Evolutionary conservation across 2,797 vertebrate species (phyloP), one percentile per base, ranked within the genome.

Genomic region (Oreonectes daqikongensis): DNA sequence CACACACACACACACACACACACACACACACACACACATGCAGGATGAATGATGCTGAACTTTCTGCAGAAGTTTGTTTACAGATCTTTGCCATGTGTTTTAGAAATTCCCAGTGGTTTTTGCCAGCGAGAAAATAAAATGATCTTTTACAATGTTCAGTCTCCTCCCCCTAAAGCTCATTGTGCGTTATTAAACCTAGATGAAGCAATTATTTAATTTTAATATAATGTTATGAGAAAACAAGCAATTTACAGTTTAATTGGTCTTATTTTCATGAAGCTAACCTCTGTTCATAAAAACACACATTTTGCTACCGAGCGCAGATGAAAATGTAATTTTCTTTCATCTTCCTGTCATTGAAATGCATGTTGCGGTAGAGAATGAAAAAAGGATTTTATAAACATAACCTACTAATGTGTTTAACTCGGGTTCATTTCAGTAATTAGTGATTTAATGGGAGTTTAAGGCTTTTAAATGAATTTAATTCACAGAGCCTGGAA

Each of bases 131-230:
- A 72, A 78, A 80, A 82, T 71, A 67, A 70, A 83, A 71, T 46
- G 32, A 68, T 77, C 59, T 14, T 22, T 79, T 73, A 46, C 74
- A 69, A 46, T 77, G 38, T 48, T 81, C 53, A 65, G 63, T 65
- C 52, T 20, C 69, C 69, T 79, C 60, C 22, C 64, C 72, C 64
- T 57, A 63, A 79, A 81, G 75, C 77, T 67, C 30, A 38, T 63
- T 93, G 93, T 91, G 85, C 95, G 95, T 97, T 96, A 98, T 97
- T 98, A 94, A 95, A 92, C 91, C 88, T 92, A 93, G 95, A 97
- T 95, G 95, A 97, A 96, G 95, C 95, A 97, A 97, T 96, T 97
- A 97, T 99, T 98, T 96, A 94, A 98, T 98, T 97, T 95, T 93
- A 93, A 69, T 69, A 32, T 50, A 61, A 93, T 95, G 95, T 96